Evolutionary conservation across 2,113 vertebrate species (phyloP), one percentile per base, ranked within the genome.

Genomic region (Thalassarche chlororhynchos): DNA sequence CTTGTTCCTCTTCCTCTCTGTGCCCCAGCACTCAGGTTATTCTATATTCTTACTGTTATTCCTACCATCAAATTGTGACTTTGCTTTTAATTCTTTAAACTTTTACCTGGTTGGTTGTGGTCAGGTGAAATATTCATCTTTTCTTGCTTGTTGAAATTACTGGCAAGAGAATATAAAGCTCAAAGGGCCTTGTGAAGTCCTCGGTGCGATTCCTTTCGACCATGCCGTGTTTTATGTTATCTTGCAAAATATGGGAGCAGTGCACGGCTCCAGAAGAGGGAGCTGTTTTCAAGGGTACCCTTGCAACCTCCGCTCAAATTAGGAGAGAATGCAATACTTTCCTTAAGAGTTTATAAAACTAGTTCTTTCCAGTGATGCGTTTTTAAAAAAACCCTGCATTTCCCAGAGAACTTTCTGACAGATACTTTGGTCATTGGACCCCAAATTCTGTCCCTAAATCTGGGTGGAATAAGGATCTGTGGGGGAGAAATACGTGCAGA

Each of bases 121-220:
- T 46, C 72, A 52, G 17, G 62, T 58, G 31, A 62, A 90, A 81
- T 31, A 24, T 10, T 76, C 4, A 5, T 77, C 57, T 80, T 61
- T 31, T 11, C 5, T 49, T 38, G 14, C 55, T 26, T 88, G 32
- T 69, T 88, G 79, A 60, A 85, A 55, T 82, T 81, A 24, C n/a
- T 72, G 25, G 6, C 28, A 58, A 54, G 42, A 38, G 51, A 58
- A 3, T 55, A 15, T 23, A 38, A 89, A 61, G 34, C 28, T 64
- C 54, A 55, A 9, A 18, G 58, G 10, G 24, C 47, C 52, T 87
- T 0, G 0, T 17, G 19, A 75, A 47, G 16, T 54, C 38, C 38
- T 58, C 1, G 0, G 8, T 36, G 32, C 4, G 1, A 8, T 66
- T 89, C 28, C 31, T 44, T 54, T 86, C 2, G 11, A 4, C 57